These are phyloP conservation scores for Megaceryle maxima DNA, from an alignment of 2,113 vertebrate genomes.

Conservation along the genomic window DNA sequence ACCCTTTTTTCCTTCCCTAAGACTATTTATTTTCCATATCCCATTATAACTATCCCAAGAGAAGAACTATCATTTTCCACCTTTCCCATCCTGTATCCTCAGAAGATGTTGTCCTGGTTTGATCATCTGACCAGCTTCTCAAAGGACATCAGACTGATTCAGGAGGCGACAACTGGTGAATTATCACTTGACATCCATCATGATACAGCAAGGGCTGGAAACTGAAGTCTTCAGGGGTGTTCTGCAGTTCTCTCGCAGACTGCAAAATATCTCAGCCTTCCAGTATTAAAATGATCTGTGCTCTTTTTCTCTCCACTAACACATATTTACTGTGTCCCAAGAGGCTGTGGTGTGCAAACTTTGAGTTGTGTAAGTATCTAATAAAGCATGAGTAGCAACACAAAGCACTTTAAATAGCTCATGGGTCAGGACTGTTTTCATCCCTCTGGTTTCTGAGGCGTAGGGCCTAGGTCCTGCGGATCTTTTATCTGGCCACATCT, in stretches of 20 bases:
- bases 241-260: not conserved
- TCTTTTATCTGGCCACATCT: not conserved
- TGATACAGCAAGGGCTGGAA: not conserved
- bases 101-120: not conserved
- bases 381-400: not conserved
- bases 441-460: not conserved
- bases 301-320: not conserved
- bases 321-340: not conserved
- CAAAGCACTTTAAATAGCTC: not conserved
- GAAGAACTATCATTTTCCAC: not conserved
- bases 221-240: not conserved
- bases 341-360: not conserved
- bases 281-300: fast-evolving
- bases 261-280: not conserved
- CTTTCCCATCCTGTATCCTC: not conserved
- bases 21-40: not conserved
- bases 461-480: not conserved
- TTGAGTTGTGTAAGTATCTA: not conserved
- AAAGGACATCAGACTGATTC: not conserved
- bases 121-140: not conserved
- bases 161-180: not conserved
- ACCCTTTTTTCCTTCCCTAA: not conserved
- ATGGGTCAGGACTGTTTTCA: not conserved
- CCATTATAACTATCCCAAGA: not conserved
- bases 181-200: not conserved